Evolutionary conservation across 35 echinoderm and acorn worm species (phyloP).

Genomic region (Acanthaster planci): DNA sequence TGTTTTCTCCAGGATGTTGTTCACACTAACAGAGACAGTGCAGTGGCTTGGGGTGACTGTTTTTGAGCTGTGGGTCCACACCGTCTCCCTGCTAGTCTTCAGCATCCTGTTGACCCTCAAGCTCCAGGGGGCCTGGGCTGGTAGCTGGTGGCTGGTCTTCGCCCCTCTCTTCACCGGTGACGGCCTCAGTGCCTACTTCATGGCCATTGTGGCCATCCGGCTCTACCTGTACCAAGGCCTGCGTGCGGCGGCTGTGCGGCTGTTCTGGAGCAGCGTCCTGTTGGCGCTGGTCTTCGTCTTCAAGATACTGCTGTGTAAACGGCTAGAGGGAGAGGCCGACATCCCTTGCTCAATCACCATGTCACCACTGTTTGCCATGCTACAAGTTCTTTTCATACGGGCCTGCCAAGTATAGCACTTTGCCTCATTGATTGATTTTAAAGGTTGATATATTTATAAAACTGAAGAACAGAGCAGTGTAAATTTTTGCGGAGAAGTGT

Average conservation of each 20-base stretch:
- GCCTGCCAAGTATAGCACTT: conserved; percentile 49
- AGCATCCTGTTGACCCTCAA: conserved; percentile 82
- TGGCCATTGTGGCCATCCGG: conserved; percentile 86
- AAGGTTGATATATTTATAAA: neutral
- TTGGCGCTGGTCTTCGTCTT: conserved; percentile 82
- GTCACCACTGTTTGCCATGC: conserved; percentile 55
- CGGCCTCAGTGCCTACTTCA: conserved; percentile 93
- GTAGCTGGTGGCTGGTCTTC: conserved; percentile 90
- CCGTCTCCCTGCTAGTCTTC: conserved; percentile 77
- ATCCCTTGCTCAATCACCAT: conserved; percentile 35
- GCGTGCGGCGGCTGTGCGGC: conserved; percentile 58
- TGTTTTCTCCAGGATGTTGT: conserved; percentile 65
- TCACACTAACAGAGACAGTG: conserved; percentile 82
- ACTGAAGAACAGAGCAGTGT: neutral
- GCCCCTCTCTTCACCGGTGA: conserved; percentile 80
- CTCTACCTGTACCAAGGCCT: conserved; percentile 71
- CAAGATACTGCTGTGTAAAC: conserved; percentile 87
- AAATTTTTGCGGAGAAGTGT: neutral
- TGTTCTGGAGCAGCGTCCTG: conserved; percentile 85
- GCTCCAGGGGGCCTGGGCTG: conserved; percentile 52
- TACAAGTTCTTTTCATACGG: conserved; percentile 43
- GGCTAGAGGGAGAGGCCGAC: conserved; percentile 55
- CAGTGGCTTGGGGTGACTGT: conserved; percentile 94
- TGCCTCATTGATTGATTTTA: too few relatives aligned
- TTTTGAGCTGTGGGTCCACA: conserved; percentile 95